These are phyloP conservation scores for Furcifer pardalis DNA, from an alignment of 2,797 vertebrate species.

Conservation along the genomic window DNA sequence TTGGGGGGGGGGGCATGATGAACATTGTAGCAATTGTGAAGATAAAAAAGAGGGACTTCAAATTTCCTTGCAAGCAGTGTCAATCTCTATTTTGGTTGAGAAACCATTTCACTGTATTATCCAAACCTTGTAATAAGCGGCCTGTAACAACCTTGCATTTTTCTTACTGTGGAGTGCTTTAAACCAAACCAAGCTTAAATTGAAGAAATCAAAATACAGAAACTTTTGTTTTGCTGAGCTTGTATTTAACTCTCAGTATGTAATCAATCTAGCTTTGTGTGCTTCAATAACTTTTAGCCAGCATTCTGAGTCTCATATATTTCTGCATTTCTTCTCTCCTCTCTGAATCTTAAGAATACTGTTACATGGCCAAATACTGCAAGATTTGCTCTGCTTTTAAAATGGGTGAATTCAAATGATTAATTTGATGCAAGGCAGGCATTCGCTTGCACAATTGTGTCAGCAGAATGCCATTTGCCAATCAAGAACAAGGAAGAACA, in stretches of 20 bases:
- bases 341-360: not conserved
- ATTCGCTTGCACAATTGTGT: no score
- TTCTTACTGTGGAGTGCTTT: not conserved
- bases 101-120: not conserved
- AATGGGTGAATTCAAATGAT: no score
- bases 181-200: not conserved
- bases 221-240: constrained; percentile 17
- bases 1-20: not conserved
- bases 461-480: no score
- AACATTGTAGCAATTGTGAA: not conserved
- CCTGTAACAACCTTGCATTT: not conserved
- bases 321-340: no score
- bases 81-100: not conserved
- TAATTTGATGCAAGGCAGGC: no score
- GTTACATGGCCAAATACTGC: no score
- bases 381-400: no score
- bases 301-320: not conserved
- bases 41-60: not conserved
- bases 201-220: not conserved
- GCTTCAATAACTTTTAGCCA: not conserved
- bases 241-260: not conserved
- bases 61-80: not conserved
- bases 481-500: no score
- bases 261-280: constrained; percentile 23
- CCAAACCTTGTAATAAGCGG: not conserved